phyloP scores from a whole-genome alignment of 2,797 vertebrate species.

The Betta splendens region DNA sequence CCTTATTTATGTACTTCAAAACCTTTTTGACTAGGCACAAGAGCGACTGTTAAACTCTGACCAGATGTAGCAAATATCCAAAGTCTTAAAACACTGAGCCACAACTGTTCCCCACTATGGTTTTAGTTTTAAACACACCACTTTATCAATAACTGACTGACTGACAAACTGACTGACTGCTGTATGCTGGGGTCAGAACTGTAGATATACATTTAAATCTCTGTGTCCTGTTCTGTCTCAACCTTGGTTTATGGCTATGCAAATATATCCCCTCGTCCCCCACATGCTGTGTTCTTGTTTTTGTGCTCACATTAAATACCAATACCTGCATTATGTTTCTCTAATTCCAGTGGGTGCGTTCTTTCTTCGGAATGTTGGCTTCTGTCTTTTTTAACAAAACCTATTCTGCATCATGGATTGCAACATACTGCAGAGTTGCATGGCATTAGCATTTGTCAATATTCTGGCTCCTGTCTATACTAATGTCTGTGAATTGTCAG shows the following conservation, averaged over 20 bases:
- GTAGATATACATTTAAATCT: conserved; percentile 67
- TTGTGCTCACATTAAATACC: conserved; percentile 66
- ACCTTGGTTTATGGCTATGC: conserved; percentile 83
- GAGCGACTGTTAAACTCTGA: conserved; percentile 78
- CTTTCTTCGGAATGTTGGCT: conserved; percentile 65
- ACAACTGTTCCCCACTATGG: conserved; percentile 59
- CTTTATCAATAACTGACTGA: conserved; percentile 42
- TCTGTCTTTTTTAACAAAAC: conserved; percentile 61
- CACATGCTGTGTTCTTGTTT: conserved; percentile 55
- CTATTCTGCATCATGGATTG: conserved; percentile 55
- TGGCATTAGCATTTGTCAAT: conserved; percentile 67
- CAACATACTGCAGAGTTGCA: conserved; percentile 69
- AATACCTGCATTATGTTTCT: conserved; percentile 67
- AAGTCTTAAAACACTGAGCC: conserved; percentile 79
- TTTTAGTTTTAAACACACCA: conserved; percentile 53
- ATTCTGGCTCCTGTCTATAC: conserved; percentile 59
- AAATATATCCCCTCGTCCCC: conserved; percentile 69
- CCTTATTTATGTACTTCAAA: conserved; percentile 64
- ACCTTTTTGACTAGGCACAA: conserved; percentile 70
- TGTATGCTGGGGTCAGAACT: conserved; percentile 60
- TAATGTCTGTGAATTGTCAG: conserved; percentile 66
- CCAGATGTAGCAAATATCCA: conserved; percentile 80
- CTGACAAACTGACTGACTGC: conserved; percentile 54
- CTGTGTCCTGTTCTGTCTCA: conserved; percentile 57
- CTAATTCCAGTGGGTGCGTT: conserved; percentile 70